Conservation (phyloP, 2,797 vertebrate genomes). For the Mustela erminea region DNA sequence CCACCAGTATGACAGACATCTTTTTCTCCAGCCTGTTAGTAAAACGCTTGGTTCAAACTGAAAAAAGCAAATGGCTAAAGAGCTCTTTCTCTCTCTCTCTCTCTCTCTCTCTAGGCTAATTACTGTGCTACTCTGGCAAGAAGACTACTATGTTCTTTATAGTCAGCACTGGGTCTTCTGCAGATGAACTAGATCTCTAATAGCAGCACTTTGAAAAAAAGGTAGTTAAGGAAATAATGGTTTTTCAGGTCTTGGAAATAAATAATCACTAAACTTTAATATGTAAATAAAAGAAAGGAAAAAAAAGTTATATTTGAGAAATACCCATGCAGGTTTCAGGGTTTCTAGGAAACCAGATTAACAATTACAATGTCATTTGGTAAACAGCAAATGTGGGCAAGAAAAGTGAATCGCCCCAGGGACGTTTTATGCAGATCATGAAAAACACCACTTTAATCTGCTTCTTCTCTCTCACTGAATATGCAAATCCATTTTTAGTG, state of each 20-base stretch:
- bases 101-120: background rate
- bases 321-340: background rate
- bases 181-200: background rate
- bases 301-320: slow-evolving; percentile 4
- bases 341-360: background rate
- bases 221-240: background rate
- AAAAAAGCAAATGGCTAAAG: slow-evolving; percentile 58
- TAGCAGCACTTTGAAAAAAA: background rate
- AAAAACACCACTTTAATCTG: background rate
- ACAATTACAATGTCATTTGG: background rate
- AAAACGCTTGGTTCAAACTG: slow-evolving; percentile 54
- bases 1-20: background rate
- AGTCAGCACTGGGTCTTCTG: background rate
- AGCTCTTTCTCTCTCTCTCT: no score
- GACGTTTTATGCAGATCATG: background rate
- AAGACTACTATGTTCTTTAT: background rate
- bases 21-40: slow-evolving; percentile 44
- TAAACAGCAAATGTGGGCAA: background rate
- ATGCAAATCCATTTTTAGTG: background rate
- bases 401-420: background rate
- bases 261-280: background rate
- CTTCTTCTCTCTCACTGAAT: background rate
- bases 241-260: background rate
- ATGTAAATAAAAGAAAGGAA: background rate
- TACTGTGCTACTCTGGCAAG: background rate